phyloP scores from a whole-genome alignment of 2,113 vertebrate species.

The Crocuta crocuta region DNA sequence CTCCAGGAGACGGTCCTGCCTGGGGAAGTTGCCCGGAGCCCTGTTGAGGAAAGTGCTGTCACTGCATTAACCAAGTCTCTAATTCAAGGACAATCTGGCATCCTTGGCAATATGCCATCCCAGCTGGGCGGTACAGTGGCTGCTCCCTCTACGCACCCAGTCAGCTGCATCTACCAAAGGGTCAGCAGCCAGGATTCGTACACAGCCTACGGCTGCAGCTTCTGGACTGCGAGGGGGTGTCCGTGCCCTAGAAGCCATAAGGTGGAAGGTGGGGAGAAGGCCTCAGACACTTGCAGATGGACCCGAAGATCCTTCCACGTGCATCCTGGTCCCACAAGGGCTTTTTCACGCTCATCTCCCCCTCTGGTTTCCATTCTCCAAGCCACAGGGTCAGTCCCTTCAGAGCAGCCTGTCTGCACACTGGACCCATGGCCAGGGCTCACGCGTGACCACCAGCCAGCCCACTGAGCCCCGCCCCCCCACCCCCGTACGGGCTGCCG shows the following conservation, averaged over 20 bases:
- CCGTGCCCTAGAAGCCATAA: neutral
- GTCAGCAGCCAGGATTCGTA: neutral
- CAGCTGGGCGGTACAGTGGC: neutral
- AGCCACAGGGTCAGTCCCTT: neutral
- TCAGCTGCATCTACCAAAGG: neutral
- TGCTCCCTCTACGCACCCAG: neutral
- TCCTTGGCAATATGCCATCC: neutral
- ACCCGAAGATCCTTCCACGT: neutral
- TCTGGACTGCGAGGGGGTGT: accelerated
- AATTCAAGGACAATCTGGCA: neutral
- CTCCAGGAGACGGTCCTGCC: neutral
- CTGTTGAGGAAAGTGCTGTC: no score
- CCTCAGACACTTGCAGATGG: neutral
- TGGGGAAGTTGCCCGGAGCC: no score
- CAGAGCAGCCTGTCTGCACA: neutral
- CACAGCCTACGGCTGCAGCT: neutral
- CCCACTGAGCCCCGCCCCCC: neutral
- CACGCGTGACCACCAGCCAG: neutral
- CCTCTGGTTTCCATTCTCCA: neutral
- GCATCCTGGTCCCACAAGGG: neutral
- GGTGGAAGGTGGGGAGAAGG: neutral
- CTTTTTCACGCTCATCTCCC: no score
- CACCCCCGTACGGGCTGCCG: accelerated
- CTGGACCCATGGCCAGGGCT: neutral
- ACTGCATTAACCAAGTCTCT: neutral